Conservation (phyloP, 2,113 vertebrate genomes). For the Ploceus nigricollis region DNA sequence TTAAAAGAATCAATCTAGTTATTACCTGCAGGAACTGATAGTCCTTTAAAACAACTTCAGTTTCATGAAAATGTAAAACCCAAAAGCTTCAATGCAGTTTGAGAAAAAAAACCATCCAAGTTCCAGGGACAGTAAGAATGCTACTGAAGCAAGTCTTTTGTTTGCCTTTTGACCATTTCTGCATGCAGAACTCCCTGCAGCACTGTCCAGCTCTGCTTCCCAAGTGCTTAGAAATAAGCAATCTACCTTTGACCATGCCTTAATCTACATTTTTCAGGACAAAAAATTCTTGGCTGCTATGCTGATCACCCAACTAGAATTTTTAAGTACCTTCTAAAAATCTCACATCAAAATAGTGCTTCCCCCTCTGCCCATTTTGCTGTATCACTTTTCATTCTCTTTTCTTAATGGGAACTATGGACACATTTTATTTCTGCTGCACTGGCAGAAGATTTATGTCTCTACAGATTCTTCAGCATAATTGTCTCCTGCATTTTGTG, state of each 20-base stretch:
- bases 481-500: background rate
- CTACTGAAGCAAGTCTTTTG: background rate
- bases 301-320: background rate
- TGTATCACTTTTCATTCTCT: background rate
- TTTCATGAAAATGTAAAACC: background rate
- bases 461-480: background rate
- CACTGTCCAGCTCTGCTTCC: background rate
- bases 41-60: background rate
- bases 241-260: background rate
- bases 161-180: background rate
- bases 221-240: background rate
- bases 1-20: background rate
- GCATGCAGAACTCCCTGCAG: background rate
- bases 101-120: background rate
- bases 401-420: background rate
- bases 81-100: background rate
- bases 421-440: background rate
- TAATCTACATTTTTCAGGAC: slow-evolving; percentile 7
- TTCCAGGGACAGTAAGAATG: background rate
- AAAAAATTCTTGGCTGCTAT: background rate
- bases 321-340: background rate
- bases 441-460: background rate
- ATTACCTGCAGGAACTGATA: background rate
- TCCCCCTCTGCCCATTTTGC: background rate
- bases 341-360: background rate